These are phyloP conservation scores for Sisyra terminalis DNA, from an alignment of 2,888 invertebrate genomes.

Conservation along the genomic window DNA sequence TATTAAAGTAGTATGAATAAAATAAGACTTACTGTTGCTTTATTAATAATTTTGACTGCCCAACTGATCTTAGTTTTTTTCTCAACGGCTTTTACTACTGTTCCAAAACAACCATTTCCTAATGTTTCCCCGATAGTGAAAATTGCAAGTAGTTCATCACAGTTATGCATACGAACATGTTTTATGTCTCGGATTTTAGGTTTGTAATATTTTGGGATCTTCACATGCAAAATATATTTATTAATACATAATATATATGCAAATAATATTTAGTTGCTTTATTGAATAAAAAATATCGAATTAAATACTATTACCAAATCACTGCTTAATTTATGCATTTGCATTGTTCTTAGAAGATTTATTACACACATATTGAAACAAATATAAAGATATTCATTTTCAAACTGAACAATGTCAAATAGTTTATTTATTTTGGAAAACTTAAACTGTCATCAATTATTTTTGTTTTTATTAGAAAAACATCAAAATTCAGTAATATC, in stretches of 20 bases:
- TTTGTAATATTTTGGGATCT: conserved; percentile 8
- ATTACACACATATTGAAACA: too few relatives aligned
- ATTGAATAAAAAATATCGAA: too few relatives aligned
- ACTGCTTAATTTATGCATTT: too few relatives aligned
- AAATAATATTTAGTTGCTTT: too few relatives aligned
- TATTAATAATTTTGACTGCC: conserved; percentile 29
- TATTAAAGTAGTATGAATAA: background rate
- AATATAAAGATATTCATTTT: too few relatives aligned
- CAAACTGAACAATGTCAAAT: too few relatives aligned
- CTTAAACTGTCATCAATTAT: background rate
- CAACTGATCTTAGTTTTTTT: conserved; percentile 20
- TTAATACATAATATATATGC: too few relatives aligned
- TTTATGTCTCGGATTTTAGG: conserved; percentile 19
- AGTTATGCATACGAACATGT: conserved; percentile 22
- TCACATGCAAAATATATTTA: background rate
- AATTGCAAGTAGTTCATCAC: conserved; percentile 19
- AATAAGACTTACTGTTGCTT: conserved; percentile 18
- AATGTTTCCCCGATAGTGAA: conserved; percentile 24
- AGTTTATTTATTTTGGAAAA: too few relatives aligned
- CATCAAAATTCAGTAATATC: background rate
- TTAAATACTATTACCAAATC: too few relatives aligned
- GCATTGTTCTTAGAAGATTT: too few relatives aligned
- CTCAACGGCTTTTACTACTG: conserved; percentile 23
- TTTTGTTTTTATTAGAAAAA: background rate
- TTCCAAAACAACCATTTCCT: conserved; percentile 27